These are phyloP conservation scores for Dicycla oo DNA, from an alignment of 2,888 invertebrate species.

Conservation along the genomic window DNA sequence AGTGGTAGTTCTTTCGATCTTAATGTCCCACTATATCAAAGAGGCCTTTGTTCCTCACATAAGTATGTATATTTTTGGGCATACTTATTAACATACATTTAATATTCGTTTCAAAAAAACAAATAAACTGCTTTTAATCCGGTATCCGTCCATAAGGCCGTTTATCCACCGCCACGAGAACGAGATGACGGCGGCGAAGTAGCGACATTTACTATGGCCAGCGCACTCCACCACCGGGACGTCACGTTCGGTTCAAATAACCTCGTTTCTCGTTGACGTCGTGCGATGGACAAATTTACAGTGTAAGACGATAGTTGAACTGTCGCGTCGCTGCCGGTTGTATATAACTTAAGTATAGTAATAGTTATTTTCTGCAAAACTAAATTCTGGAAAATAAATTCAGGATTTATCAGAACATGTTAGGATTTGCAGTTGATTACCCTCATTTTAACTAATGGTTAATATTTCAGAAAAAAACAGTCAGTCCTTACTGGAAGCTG, in stretches of 20 bases:
- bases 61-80: neutral
- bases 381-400: neutral
- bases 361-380: neutral
- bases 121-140: neutral
- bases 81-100: neutral
- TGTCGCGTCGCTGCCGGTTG: neutral
- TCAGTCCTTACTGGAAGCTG: conserved; percentile 82
- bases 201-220: no score
- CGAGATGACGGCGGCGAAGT: no score
- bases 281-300: no score
- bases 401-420: neutral
- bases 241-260: no score
- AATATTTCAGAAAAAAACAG: conserved; percentile 78
- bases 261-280: no score
- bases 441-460: conserved; percentile 5
- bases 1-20: neutral
- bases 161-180: no score
- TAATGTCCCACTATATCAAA: neutral
- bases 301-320: neutral
- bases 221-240: no score
- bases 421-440: neutral
- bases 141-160: neutral
- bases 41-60: neutral
- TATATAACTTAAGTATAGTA: neutral
- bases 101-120: neutral